Conservation (phyloP, 2,888 invertebrate genomes). For the Apocheima hispidaria region DNA sequence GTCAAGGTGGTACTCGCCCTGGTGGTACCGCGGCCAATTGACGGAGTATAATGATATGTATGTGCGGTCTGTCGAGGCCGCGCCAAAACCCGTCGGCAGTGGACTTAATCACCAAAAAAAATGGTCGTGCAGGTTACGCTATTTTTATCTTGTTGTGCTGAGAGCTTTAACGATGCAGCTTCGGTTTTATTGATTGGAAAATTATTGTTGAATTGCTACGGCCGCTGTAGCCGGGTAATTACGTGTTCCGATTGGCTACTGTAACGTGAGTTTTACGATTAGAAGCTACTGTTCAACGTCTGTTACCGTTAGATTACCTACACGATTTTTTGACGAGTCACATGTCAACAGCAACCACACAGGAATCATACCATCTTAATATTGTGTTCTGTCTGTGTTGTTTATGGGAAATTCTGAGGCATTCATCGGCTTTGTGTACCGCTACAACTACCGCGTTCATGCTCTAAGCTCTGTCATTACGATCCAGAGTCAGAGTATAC, state of each 20-base stretch:
- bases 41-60: constrained; percentile 38
- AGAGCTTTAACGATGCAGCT: constrained; percentile 26
- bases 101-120: constrained; percentile 39
- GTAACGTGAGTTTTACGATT: constrained; percentile 16
- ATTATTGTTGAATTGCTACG: constrained; percentile 37
- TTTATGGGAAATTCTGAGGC: neutral
- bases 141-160: constrained; percentile 39
- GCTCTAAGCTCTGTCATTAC: constrained; percentile 18
- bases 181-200: constrained; percentile 42
- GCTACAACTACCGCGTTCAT: constrained; percentile 12
- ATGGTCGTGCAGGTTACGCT: constrained; percentile 41
- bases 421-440: neutral
- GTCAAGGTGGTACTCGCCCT: constrained; percentile 41
- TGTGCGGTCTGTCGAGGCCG: constrained; percentile 42
- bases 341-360: neutral
- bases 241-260: constrained; percentile 6
- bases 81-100: constrained; percentile 38
- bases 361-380: neutral
- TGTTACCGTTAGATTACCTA: constrained; percentile 1
- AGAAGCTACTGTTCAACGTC: constrained; percentile 14
- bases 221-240: constrained; percentile 34
- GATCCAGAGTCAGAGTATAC: neutral
- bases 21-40: constrained; percentile 33
- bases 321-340: neutral
- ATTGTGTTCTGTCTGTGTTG: neutral